Evolutionary conservation across 2,113 vertebrate genomes (phyloP).

Genomic region (Stercorarius parasiticus): DNA sequence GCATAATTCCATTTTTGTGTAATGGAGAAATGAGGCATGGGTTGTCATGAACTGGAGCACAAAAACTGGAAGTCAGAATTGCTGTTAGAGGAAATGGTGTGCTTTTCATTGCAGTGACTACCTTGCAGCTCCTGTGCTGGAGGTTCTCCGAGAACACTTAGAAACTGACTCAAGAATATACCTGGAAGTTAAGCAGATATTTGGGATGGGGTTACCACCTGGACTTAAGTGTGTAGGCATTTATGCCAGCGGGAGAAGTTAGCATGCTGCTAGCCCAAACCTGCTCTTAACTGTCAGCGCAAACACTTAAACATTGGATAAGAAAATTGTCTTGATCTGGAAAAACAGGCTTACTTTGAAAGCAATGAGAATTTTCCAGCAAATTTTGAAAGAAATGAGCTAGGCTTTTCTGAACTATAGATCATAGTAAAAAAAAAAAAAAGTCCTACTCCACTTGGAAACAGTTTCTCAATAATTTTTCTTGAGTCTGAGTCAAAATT

Average conservation of each 20-base stretch:
- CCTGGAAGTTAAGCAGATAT: background rate
- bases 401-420: background rate
- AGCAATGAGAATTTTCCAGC: background rate
- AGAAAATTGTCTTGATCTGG: background rate
- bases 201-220: background rate
- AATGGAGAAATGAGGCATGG: background rate
- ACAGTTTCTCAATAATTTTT: background rate
- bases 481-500: background rate
- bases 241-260: background rate
- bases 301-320: background rate
- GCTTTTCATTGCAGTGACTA: background rate
- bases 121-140: background rate
- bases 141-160: background rate
- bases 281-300: background rate
- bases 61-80: background rate
- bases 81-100: background rate
- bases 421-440: background rate
- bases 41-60: background rate
- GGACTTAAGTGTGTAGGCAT: background rate
- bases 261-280: background rate
- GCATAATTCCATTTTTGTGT: background rate
- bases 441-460: background rate
- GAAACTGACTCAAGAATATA: background rate
- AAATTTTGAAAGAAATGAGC: background rate
- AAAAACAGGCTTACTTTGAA: slow-evolving; percentile 13